These are phyloP conservation scores for Schizotus pectinicornis DNA, from an alignment of 2,888 invertebrate species.

Conservation along the genomic window DNA sequence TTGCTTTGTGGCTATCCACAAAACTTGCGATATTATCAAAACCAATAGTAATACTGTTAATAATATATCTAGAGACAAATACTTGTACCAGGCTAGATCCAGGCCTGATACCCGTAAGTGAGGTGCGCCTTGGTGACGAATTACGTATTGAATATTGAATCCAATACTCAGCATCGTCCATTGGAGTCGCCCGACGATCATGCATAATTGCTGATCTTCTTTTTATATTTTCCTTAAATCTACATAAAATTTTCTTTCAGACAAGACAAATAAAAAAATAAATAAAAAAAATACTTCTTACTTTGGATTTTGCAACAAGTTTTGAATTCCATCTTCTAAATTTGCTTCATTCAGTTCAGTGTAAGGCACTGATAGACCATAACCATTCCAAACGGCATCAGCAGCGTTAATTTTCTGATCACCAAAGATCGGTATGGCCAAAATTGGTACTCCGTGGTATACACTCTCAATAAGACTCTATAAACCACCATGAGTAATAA, in stretches of 20 bases:
- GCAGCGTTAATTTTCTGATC: slow-evolving; percentile 63
- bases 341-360: slow-evolving; percentile 9
- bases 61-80: slow-evolving; percentile 18
- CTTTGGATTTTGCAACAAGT: slow-evolving; percentile 4
- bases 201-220: slow-evolving; percentile 36
- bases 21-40: too few species aligned
- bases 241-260: too few species aligned
- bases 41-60: too few species aligned
- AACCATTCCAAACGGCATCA: slow-evolving; percentile 56
- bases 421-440: slow-evolving; percentile 62
- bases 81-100: slow-evolving; percentile 38
- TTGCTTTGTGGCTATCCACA: too few species aligned
- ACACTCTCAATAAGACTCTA: slow-evolving; percentile 60
- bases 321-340: slow-evolving; percentile 4
- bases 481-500: slow-evolving; percentile 61
- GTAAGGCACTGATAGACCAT: slow-evolving; percentile 42
- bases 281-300: not conserved
- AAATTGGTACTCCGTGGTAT: slow-evolving; percentile 59
- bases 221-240: slow-evolving; percentile 34
- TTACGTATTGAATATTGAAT: slow-evolving; percentile 41
- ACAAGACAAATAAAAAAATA: too few species aligned
- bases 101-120: slow-evolving; percentile 41
- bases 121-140: slow-evolving; percentile 41
- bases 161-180: slow-evolving; percentile 41
- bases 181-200: slow-evolving; percentile 38